These are phyloP conservation scores for Ambastaia sidthimunki DNA, from an alignment of 2,797 vertebrate genomes.

Conservation along the genomic window DNA sequence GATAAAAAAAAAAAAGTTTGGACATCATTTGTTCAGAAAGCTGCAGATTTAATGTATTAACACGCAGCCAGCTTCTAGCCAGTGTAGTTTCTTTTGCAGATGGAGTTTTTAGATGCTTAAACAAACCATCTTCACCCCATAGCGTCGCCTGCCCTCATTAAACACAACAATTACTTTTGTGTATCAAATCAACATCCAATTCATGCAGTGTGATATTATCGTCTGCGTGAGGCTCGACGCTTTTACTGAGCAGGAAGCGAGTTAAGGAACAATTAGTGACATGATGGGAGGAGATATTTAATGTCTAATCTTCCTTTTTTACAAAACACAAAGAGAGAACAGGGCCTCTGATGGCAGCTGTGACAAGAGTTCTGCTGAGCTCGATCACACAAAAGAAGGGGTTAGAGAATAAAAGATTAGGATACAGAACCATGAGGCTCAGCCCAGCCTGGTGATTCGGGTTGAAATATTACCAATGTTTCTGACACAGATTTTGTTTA, in stretches of 20 bases:
- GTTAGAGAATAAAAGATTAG: conserved; percentile 41
- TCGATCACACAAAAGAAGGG: conserved; percentile 40
- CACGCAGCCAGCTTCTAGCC: background rate
- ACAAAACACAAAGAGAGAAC: conserved; percentile 56
- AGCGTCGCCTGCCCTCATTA: conserved; percentile 43
- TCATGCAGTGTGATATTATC: conserved; percentile 52
- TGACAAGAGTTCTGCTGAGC: conserved; percentile 49
- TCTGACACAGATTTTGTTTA: conserved; percentile 59
- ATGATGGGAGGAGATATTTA: conserved; percentile 60
- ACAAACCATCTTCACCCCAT: conserved; percentile 30
- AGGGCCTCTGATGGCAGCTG: conserved; percentile 58
- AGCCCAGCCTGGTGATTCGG: conserved; percentile 44
- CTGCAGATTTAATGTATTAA: background rate
- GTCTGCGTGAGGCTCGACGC: conserved; percentile 25
- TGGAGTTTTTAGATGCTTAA: conserved; percentile 40
- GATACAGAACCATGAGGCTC: conserved; percentile 34
- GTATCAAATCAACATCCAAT: conserved; percentile 50
- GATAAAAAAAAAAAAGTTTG: background rate
- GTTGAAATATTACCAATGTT: conserved; percentile 47
- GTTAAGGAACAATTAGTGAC: conserved; percentile 62
- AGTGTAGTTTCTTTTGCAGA: conserved; percentile 8
- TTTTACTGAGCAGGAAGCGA: conserved; percentile 58
- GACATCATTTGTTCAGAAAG: background rate
- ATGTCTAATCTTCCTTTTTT: conserved; percentile 57
- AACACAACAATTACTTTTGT: conserved; percentile 58